A percentile compares a stretch with the other conserved stretches of the same genome.
Conservation (phyloP, 2,113 vertebrate species). For the cattle (Bos taurus) region DNA sequence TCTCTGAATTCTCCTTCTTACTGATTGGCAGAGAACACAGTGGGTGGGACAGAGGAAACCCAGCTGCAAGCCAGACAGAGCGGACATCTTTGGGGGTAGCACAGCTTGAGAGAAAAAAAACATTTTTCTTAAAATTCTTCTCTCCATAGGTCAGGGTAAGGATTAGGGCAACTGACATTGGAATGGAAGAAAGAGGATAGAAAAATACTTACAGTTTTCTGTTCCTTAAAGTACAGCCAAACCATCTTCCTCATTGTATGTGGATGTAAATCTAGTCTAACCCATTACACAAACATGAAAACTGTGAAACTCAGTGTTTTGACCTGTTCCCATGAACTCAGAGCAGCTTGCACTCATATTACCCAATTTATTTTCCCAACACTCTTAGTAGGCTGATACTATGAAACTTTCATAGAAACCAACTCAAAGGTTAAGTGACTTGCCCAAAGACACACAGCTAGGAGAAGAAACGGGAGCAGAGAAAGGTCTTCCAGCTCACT, state of each 20-base stretch:
- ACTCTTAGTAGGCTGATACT: slow-evolving; percentile 28
- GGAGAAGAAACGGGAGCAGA: not conserved
- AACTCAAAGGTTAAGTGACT: slow-evolving; percentile 58
- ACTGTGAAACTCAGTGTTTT: slow-evolving; percentile 45
- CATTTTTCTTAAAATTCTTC: slow-evolving; percentile 66
- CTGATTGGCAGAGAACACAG: slow-evolving; percentile 59
- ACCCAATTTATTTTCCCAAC: slow-evolving; percentile 58
- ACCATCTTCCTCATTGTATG: not conserved
- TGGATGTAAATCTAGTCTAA: not conserved
- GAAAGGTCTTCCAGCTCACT: not conserved
- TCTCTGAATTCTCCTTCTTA: not conserved
- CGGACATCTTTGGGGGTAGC: slow-evolving; percentile 23
- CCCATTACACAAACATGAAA: slow-evolving; percentile 1
- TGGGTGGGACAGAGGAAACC: not conserved
- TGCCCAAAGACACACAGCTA: slow-evolving; percentile 39
- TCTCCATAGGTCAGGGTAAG: slow-evolving; percentile 55
- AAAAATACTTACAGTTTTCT: not conserved
- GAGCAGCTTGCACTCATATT: slow-evolving; percentile 27
- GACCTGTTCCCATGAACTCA: slow-evolving; percentile 57
- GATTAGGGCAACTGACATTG: slow-evolving; percentile 34
- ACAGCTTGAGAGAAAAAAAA: slow-evolving; percentile 55
- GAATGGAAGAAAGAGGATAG: slow-evolving; percentile 16
- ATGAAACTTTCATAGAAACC: slow-evolving; percentile 48
- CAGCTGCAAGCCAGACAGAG: slow-evolving; percentile 36
- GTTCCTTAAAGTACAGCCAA: not conserved